Percentiles rank a stretch among this genome's conserved stretches.
phyloP scores from a whole-genome alignment of 1,140 invertebrate genomes.

The Papilio helenus region DNA sequence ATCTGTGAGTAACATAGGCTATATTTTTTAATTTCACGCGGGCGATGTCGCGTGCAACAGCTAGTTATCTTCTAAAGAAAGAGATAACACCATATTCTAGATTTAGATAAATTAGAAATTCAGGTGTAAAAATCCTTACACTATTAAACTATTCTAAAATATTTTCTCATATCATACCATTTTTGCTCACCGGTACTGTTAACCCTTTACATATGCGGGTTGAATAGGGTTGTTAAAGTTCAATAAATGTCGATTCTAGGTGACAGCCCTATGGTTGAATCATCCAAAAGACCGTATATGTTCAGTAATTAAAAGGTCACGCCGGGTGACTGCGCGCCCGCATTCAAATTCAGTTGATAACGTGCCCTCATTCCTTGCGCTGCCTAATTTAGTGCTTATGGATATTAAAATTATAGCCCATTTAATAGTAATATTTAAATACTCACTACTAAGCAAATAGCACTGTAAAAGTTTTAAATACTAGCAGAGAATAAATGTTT shows the following conservation, averaged over 20 bases:
- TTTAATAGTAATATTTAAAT: background rate
- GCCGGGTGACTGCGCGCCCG: constrained; percentile 9
- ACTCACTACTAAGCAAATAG: background rate
- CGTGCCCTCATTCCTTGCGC: background rate
- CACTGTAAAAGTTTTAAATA: no score
- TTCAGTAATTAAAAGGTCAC: constrained; percentile 5
- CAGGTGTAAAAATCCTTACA: no score
- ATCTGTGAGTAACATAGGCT: no score
- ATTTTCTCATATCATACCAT: no score
- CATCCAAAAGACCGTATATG: background rate
- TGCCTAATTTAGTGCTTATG: constrained; percentile 1
- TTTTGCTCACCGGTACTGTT: background rate
- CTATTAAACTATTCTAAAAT: no score
- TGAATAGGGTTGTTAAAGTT: background rate
- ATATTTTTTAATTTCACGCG: no score
- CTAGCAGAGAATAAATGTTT: no score
- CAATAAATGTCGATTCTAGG: background rate
- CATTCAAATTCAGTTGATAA: constrained; percentile 13
- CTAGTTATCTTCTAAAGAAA: no score
- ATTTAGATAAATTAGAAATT: no score
- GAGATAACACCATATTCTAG: no score
- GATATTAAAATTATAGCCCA: background rate
- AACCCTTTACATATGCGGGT: background rate
- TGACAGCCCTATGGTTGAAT: background rate
- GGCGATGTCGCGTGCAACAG: no score